Percentiles rank a stretch among this genome's conserved stretches.
Evolutionary conservation across 2,797 vertebrate genomes (phyloP).

Genomic region (Megalops cyprinoides): DNA sequence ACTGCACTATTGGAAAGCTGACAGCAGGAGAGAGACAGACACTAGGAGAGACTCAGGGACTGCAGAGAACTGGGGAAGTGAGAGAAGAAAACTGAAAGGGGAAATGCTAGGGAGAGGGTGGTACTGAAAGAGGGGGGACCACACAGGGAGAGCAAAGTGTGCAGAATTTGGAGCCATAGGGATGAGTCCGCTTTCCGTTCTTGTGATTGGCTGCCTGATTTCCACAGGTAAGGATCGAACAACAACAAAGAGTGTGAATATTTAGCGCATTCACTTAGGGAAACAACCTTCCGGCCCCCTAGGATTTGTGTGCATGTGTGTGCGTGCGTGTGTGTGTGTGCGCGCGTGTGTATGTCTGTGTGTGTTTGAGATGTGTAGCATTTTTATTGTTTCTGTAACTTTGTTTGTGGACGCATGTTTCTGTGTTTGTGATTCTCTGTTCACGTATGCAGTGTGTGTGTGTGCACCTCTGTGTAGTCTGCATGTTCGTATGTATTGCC

Average conservation of each 20-base stretch:
- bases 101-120: neutral
- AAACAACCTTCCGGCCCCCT: no score
- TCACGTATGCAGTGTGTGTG: neutral
- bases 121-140: neutral
- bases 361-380: no score
- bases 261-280: no score
- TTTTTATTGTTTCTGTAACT: no score
- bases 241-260: neutral
- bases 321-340: constrained; percentile 7
- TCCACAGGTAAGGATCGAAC: neutral
- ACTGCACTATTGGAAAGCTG: neutral
- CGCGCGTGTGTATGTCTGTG: constrained; percentile 28
- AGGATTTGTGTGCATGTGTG: no score
- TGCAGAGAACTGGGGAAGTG: no score
- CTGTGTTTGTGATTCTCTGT: constrained; percentile 21
- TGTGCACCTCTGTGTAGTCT: constrained; percentile 12
- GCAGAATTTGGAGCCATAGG: no score
- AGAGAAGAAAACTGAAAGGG: no score
- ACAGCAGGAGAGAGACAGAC: no score
- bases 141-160: no score
- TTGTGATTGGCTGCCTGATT: constrained; percentile 6
- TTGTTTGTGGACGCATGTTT: no score
- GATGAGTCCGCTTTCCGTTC: neutral
- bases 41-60: no score
- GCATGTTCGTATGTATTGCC: constrained; percentile 1